Evolutionary conservation across 1,140 invertebrate genomes (phyloP), one percentile per base, ranked within the genome.

Genomic region (Meloidogyne floridensis): DNA sequence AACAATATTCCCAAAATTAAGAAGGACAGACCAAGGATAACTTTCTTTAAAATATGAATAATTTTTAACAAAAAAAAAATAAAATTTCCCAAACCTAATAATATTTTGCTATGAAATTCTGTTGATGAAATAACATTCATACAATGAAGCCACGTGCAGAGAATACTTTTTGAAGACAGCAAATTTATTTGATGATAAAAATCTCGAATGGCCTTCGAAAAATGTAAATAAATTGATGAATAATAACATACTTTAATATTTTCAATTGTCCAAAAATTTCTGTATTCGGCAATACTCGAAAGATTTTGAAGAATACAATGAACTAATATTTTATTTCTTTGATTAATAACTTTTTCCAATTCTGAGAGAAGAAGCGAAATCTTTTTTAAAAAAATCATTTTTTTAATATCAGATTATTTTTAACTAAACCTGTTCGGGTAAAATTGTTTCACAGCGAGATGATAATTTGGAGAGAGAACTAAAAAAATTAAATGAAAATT

Each of bases 251-350:
- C 83, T 54, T 53, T 69, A 56, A 85, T 73, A 32, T 85, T 86
- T n/a, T 77, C 59, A 11, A 9, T n/a, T 42, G 56, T 84, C 84
- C 84, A 85, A 75, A 81, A 86, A 6, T 84, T 74, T 18, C 86
- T 77, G 54, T 43, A 56, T 20, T 77, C 20, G 42, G 85, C 84
- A 42, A 85, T 69, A 56, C 71, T 73, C 7, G 18, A n/a, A 51
- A 85, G 65, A 80, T 85, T 87, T n/a, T 42, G 15, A n/a, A 85
- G 54, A 32, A 83, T 18, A 53, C 83, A 85, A 9, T 18, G 51
- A 8, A 56, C 32, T 13, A 76, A 42, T 11, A 43, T 43, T 11
- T 84, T 76, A 20, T 83, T 75, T 13, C 2, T 13, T 10, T 73
- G 54, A 6, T 8, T 43, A 70, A 71, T 72, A n/a, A 56, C 47